Conservation (phyloP, 1,140 invertebrate species). For the Holcopasites calliopsidis region DNA sequence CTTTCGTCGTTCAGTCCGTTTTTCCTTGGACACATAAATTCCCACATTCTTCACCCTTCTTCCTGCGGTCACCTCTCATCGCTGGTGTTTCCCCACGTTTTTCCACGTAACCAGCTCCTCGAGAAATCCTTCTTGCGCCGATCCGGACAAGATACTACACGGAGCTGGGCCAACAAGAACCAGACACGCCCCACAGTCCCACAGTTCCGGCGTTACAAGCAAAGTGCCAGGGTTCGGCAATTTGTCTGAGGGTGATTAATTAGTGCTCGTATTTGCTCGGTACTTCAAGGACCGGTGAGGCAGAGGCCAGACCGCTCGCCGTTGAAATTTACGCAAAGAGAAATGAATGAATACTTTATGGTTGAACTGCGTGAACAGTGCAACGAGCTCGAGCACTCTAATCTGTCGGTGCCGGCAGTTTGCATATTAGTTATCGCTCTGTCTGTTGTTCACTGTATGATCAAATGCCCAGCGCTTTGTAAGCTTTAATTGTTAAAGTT, state of each 20-base stretch:
- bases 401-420: background rate
- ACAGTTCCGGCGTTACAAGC: conserved; percentile 41
- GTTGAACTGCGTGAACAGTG: background rate
- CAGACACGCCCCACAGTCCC: conserved; percentile 34
- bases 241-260: conserved; percentile 73
- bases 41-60: background rate
- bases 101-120: background rate
- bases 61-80: background rate
- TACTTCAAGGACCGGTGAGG: background rate
- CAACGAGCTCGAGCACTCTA: background rate
- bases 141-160: conserved; percentile 54
- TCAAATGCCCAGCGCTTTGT: no score
- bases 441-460: no score
- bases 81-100: background rate
- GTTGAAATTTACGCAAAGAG: conserved; percentile 24
- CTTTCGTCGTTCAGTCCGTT: no score
- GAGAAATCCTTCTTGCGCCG: conserved; percentile 48
- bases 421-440: background rate
- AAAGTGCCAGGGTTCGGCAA: conserved; percentile 58
- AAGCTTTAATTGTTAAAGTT: no score
- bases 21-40: background rate
- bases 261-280: conserved; percentile 47
- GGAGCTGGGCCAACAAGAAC: conserved; percentile 54
- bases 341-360: conserved; percentile 30
- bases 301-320: background rate